Percentiles rank a stretch among this genome's conserved stretches.
Evolutionary conservation across 2,113 vertebrate species (phyloP).

Genomic region (Vombatus ursinus): DNA sequence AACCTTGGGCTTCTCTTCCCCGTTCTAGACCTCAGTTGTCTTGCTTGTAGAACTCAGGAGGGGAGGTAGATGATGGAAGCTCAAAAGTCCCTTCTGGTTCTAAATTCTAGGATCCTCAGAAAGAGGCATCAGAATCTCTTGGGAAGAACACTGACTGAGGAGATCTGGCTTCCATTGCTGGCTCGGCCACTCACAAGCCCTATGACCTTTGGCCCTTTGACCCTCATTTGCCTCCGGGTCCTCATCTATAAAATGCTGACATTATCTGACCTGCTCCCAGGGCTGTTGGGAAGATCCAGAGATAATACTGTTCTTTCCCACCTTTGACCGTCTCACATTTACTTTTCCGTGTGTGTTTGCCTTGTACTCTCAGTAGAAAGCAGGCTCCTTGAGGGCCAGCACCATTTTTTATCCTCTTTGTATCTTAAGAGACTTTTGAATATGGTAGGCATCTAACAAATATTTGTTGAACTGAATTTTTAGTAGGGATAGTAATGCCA

Average conservation of each 20-base stretch:
- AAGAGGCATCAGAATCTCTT: neutral
- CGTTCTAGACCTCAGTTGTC: neutral
- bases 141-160: neutral
- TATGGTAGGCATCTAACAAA: neutral
- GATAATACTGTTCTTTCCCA: neutral
- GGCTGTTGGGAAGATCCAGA: neutral
- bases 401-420: neutral
- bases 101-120: fast-evolving
- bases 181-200: neutral
- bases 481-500: neutral
- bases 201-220: neutral
- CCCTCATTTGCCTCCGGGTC: slow-evolving; percentile 3
- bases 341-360: too few relatives aligned
- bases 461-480: neutral
- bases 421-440: neutral
- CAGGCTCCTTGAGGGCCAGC: neutral
- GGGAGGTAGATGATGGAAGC: neutral
- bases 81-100: fast-evolving
- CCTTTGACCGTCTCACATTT: neutral
- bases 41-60: neutral
- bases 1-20: neutral
- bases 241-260: neutral
- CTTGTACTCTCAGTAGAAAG: neutral
- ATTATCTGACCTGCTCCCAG: neutral
- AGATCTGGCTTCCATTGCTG: neutral